Percentiles rank a stretch among this genome's conserved stretches.
These are phyloP conservation scores for Melanargia galathea DNA, from an alignment of 2,888 invertebrate species.

Conservation along the genomic window DNA sequence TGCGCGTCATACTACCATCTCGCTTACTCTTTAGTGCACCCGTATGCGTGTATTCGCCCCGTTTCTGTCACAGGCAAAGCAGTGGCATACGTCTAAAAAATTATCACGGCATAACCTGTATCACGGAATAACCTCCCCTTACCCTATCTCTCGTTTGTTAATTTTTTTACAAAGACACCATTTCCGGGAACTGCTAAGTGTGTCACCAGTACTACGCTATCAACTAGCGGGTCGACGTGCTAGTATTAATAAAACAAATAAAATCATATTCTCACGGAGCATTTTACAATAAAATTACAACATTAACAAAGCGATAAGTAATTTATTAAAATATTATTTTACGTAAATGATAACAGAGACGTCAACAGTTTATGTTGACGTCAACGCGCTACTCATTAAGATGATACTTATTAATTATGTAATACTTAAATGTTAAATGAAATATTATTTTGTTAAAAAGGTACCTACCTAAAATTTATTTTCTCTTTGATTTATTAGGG, in stretches of 20 bases:
- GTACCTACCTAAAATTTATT: too few species aligned
- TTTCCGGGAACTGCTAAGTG: slow-evolving; percentile 32
- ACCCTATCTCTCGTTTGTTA: slow-evolving; percentile 26
- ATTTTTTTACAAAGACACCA: slow-evolving; percentile 20
- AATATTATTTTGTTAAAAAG: too few species aligned
- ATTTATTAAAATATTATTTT: not conserved
- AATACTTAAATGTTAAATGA: too few species aligned
- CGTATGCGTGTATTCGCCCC: too few species aligned
- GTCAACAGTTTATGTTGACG: not conserved
- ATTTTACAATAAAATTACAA: not conserved
- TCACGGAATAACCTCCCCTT: too few species aligned
- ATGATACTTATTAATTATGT: too few species aligned
- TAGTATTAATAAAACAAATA: slow-evolving; percentile 43
- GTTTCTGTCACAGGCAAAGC: too few species aligned
- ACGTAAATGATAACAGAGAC: not conserved
- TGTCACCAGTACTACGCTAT: slow-evolving; percentile 44
- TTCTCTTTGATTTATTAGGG: too few species aligned
- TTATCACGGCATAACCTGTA: too few species aligned
- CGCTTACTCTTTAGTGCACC: too few species aligned
- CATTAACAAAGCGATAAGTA: not conserved
- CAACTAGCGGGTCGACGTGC: slow-evolving; percentile 55
- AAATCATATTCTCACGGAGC: not conserved
- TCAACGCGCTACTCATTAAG: not conserved
- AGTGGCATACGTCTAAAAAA: too few species aligned
- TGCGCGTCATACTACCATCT: too few species aligned